These are phyloP conservation scores for Oreochromis mossambicus DNA, from an alignment of 2,797 vertebrate genomes.

Conservation along the genomic window DNA sequence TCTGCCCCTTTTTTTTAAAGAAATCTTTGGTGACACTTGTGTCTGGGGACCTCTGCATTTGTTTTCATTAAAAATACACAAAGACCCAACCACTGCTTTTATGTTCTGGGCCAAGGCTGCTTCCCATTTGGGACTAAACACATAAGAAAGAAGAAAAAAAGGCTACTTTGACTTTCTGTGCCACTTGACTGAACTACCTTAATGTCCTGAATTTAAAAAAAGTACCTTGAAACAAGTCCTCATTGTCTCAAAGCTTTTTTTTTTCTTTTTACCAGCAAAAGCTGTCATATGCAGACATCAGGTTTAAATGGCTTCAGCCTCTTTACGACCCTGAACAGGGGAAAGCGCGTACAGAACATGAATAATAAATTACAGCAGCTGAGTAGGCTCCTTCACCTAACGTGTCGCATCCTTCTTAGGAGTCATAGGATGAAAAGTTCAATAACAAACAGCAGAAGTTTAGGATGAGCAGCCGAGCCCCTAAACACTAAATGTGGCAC, in stretches of 20 bases:
- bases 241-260: not conserved
- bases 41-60: not conserved
- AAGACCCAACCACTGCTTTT: not conserved
- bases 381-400: constrained; percentile 15
- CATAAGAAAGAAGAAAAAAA: not conserved
- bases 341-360: not conserved
- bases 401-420: constrained; percentile 6
- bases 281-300: not conserved
- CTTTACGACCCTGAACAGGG: constrained; percentile 17
- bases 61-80: not conserved
- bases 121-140: not conserved
- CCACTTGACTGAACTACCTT: not conserved
- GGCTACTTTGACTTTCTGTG: not conserved
- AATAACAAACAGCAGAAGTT: constrained; percentile 27
- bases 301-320: not conserved
- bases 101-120: not conserved
- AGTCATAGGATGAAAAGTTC: constrained; percentile 31
- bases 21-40: not conserved
- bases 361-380: constrained; percentile 36
- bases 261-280: not conserved
- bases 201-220: not conserved
- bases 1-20: not conserved
- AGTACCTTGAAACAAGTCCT: not conserved
- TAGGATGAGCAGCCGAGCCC: constrained; percentile 14
- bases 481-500: constrained; percentile 10